Base-by-base conservation (phyloP, 1,140 invertebrate genomes). In the Drosophila ogumai region DNA sequence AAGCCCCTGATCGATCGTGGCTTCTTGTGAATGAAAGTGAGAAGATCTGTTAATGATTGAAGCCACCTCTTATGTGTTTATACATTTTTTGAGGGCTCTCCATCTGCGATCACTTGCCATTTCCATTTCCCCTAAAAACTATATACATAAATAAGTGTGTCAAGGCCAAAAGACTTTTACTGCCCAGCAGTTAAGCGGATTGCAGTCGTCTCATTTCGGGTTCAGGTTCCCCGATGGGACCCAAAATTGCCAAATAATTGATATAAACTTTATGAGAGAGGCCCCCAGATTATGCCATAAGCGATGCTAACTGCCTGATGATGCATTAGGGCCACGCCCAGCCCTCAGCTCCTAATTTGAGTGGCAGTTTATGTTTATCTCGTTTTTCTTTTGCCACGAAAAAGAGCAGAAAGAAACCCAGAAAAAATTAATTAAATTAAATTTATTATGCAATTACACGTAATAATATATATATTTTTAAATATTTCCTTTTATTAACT, bases 171-270 rank as follows among this genome's bases (percentile, higher is more conserved):
- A 71, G 12, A 49, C 36, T 86, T 82, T 85, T 75, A 81, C 67
- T 57, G 49, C 40, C 34, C 40, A 15, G 43, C 63, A 68, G 52
- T 75, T 75, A 75, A 82, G 61, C 75, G 52, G 71, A 79, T 86
- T 84, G 66, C 67, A 41, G 52, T 44, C 49, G 22, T 43, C 68
- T 34, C 46, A 81, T 46, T 68, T 55, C 38, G 59, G 15, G 44
- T 63, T 77, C 49, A 79, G 67, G 52, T 67, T 78, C 60, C 44
- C 61, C 73, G 81, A 88, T 82, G 76, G 55, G 64, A n/a, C 54
- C 54, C 61, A 40, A 73, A 90, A 85, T 90, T 75, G 86, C 79
- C 72, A 85, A 85, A 90, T 90, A 90, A 90, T 90, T 90, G 75
- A 63, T 81, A 85, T 85, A 85, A 75, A 88, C 74, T 66, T 49